Conservation (phyloP, 2,888 invertebrate species). For the Cheilosia variabilis region DNA sequence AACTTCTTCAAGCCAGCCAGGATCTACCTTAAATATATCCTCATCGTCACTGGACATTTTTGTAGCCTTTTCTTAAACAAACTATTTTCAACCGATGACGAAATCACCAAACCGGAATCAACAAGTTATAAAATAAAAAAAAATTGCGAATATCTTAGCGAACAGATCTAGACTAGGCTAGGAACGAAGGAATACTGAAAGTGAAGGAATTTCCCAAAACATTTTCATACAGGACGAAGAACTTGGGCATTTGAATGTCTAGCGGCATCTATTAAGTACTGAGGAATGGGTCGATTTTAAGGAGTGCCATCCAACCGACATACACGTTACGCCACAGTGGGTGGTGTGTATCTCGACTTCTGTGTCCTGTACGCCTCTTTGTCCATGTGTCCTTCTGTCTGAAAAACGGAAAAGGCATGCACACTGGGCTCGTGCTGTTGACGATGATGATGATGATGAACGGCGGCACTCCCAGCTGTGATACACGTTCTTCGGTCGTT, state of each 20-base stretch:
- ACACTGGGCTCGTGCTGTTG: slow-evolving; percentile 56
- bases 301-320: slow-evolving; percentile 72
- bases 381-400: slow-evolving; percentile 30
- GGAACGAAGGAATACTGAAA: slow-evolving; percentile 62
- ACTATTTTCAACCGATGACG: slow-evolving; percentile 67
- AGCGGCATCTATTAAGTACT: slow-evolving; percentile 53
- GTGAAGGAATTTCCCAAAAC: slow-evolving; percentile 62
- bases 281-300: slow-evolving; percentile 75
- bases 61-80: slow-evolving; percentile 1
- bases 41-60: slow-evolving; percentile 78
- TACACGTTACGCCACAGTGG: slow-evolving; percentile 44
- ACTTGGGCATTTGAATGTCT: slow-evolving; percentile 57
- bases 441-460: slow-evolving; percentile 60
- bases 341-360: slow-evolving; percentile 44
- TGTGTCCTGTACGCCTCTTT: neutral
- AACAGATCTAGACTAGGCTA: slow-evolving; percentile 61
- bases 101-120: slow-evolving; percentile 52
- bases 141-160: slow-evolving; percentile 45
- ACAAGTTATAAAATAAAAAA: slow-evolving; percentile 55
- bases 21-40: slow-evolving; percentile 79
- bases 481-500: slow-evolving; percentile 46
- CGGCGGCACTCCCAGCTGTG: slow-evolving; percentile 76
- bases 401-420: slow-evolving; percentile 63
- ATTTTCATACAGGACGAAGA: slow-evolving; percentile 49
- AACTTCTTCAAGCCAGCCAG: slow-evolving; percentile 89